Percentiles rank a stretch among this genome's conserved stretches.
Conservation (phyloP, 2,888 invertebrate genomes). For the Synergus japonicus region DNA sequence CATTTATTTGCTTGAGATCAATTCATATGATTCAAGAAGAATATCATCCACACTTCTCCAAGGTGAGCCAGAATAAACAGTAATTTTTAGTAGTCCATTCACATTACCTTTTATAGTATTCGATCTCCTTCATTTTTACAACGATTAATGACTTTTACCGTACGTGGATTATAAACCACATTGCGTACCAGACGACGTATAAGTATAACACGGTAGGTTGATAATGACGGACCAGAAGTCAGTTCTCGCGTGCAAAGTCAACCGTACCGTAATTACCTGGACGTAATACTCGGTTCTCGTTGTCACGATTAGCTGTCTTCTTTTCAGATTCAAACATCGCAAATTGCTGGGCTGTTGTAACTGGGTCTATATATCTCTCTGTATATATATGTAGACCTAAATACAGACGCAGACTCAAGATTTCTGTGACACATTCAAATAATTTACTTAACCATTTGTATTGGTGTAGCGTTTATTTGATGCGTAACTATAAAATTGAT, state of each 20-base stretch:
- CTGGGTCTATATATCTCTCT: conserved; percentile 41
- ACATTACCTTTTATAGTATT: neutral
- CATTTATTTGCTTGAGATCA: neutral
- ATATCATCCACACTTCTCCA: neutral
- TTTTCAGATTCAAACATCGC: conserved; percentile 52
- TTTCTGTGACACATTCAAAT: conserved; percentile 11
- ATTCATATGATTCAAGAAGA: neutral
- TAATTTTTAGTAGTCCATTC: conserved; percentile 8
- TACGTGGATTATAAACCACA: conserved; percentile 23
- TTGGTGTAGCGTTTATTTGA: neutral
- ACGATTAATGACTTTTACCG: conserved; percentile 12
- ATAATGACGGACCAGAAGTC: conserved; percentile 59
- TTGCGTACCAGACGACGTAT: conserved; percentile 2
- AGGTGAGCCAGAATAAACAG: neutral
- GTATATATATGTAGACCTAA: neutral
- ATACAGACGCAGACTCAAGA: neutral
- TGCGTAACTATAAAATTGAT: conserved; percentile 8
- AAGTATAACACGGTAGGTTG: conserved; percentile 51
- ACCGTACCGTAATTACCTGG: conserved; percentile 62
- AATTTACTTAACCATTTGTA: neutral
- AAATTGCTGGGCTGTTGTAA: conserved; percentile 60
- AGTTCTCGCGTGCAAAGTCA: conserved; percentile 59
- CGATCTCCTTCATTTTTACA: neutral
- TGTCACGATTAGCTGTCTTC: conserved; percentile 60
- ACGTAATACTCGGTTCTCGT: conserved; percentile 65